A percentile compares a stretch with the other conserved stretches of the same genome.
These are phyloP conservation scores for Galago senegalensis DNA, from an alignment of 2,797 vertebrate species.

Conservation along the genomic window DNA sequence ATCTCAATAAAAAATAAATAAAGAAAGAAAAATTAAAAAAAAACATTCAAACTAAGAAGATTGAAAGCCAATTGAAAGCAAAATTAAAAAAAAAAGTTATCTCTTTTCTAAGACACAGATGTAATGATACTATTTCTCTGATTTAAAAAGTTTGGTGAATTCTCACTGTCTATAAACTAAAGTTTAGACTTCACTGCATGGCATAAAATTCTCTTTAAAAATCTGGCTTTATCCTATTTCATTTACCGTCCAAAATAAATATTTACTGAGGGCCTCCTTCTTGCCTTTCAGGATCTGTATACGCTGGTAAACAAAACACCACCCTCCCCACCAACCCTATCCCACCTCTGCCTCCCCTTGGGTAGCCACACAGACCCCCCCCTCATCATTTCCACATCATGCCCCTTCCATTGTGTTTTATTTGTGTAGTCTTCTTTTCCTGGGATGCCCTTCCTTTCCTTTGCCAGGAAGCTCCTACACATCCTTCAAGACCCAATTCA, in stretches of 20 bases:
- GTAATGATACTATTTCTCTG: conserved; percentile 9
- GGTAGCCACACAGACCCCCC: not conserved
- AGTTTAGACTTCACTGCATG: not conserved
- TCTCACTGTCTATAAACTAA: not conserved
- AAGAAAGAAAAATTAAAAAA: no score
- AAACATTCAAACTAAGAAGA: no score
- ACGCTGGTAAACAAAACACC: not conserved
- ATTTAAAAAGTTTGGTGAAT: not conserved
- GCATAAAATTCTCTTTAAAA: conserved; percentile 18
- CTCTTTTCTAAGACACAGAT: not conserved
- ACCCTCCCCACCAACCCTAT: no score
- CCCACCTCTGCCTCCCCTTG: not conserved
- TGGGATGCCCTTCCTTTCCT: not conserved
- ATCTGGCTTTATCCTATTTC: not conserved
- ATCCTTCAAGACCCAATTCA: not conserved
- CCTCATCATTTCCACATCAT: not conserved
- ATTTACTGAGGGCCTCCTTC: not conserved
- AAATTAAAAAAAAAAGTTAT: not conserved
- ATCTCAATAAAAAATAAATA: no score
- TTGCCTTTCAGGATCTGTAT: not conserved
- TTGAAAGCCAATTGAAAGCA: no score
- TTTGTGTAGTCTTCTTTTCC: not conserved
- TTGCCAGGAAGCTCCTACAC: not conserved
- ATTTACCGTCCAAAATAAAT: not conserved
- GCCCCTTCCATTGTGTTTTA: not conserved